Conservation (phyloP, 37 sponge, comb jelly and placozoan species). For the Crambe crambe region DNA sequence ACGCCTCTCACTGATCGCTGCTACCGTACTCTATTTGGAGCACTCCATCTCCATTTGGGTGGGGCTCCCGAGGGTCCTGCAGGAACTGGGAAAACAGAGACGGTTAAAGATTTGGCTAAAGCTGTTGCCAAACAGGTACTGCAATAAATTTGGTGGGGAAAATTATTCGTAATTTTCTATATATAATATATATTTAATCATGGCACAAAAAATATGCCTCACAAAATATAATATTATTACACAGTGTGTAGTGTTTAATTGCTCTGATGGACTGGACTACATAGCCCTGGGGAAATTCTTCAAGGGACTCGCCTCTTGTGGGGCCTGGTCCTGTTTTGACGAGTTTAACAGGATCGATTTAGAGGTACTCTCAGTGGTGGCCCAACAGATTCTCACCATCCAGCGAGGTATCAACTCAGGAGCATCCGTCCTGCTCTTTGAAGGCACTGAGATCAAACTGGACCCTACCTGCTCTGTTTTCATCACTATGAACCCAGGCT, state of each 20-base stretch:
- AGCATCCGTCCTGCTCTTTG: conserved; percentile 85
- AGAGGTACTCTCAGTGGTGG: conserved; percentile 97
- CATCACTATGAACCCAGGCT: conserved; percentile 99
- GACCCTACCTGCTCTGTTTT: conserved; percentile 98
- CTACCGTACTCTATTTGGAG: conserved; percentile 98
- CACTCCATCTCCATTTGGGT: conserved; percentile 97
- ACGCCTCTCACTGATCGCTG: conserved; percentile 98
- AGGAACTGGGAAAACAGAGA: conserved; percentile 99
- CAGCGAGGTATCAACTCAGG: conserved; percentile 86
- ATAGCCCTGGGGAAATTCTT: conserved; percentile 99
- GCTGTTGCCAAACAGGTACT: conserved; percentile 96
- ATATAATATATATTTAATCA: too few species aligned
- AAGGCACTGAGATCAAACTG: conserved; percentile 98
- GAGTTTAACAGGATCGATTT: conserved; percentile 99
- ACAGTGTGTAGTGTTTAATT: conserved; percentile 99
- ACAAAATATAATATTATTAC: too few species aligned
- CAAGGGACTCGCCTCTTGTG: conserved; percentile 98
- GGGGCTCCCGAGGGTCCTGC: conserved; percentile 99
- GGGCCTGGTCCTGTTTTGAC: conserved; percentile 99
- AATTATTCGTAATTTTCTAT: too few species aligned
- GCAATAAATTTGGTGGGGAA: too few species aligned
- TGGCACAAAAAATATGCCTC: too few species aligned
- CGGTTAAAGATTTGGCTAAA: conserved; percentile 99
- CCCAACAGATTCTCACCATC: conserved; percentile 97
- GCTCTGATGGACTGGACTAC: conserved; percentile 99